These are phyloP conservation scores for Myoxocephalus aenaeus DNA, from an alignment of 2,797 vertebrate genomes.

Conservation along the genomic window DNA sequence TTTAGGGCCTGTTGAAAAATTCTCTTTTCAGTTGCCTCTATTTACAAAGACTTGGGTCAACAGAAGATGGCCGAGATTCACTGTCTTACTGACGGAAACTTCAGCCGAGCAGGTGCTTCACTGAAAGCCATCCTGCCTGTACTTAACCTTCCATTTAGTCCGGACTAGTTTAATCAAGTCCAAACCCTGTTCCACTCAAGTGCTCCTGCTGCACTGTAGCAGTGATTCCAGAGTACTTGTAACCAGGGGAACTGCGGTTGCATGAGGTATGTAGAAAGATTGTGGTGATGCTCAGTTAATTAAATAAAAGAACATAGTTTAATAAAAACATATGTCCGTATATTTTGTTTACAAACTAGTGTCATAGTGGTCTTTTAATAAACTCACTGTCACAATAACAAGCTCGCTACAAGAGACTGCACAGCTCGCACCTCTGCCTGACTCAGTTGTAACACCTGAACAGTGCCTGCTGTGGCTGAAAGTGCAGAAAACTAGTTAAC, in stretches of 20 bases:
- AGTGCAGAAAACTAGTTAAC: neutral
- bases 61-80: conserved; percentile 24
- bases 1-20: conserved; percentile 55
- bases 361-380: neutral
- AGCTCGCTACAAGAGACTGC: neutral
- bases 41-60: conserved; percentile 45
- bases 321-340: neutral
- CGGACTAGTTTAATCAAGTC: conserved; percentile 6
- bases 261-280: neutral
- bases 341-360: neutral
- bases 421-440: neutral
- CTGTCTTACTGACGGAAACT: conserved; percentile 21
- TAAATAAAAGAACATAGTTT: neutral
- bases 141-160: conserved; percentile 16
- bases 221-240: neutral
- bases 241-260: neutral
- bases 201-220: neutral
- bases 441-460: neutral
- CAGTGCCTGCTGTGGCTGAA: neutral
- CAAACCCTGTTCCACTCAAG: neutral
- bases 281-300: neutral
- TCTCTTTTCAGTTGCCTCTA: conserved; percentile 51
- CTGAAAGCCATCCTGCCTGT: neutral
- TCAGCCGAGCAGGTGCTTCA: conserved; percentile 23
- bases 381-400: neutral